These are phyloP conservation scores for Eclectus roratus DNA, from an alignment of 2,113 vertebrate genomes.

Conservation along the genomic window DNA sequence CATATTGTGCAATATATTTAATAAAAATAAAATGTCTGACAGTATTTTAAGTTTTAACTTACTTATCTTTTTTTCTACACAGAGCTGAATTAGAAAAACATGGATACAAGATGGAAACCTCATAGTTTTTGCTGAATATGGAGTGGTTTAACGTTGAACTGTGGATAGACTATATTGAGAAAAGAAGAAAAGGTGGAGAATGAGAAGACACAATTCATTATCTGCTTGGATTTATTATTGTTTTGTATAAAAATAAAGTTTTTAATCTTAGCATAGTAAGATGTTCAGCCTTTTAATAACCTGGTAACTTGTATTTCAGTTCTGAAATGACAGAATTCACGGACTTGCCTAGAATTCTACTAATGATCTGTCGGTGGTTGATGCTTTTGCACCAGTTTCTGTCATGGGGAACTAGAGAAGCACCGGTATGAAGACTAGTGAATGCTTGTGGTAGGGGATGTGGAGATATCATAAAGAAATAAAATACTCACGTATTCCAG, in stretches of 20 bases:
- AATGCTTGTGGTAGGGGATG: neutral
- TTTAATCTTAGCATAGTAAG: conserved; percentile 26
- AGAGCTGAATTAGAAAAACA: conserved; percentile 98
- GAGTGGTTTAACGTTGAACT: conserved; percentile 49
- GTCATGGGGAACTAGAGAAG: neutral
- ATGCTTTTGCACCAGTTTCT: neutral
- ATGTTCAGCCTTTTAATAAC: neutral
- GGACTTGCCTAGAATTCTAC: neutral
- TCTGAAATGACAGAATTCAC: neutral
- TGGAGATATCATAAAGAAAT: neutral
- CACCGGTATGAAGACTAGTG: neutral
- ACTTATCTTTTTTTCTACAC: conserved; percentile 48
- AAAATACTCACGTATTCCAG: neutral
- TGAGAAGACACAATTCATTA: conserved; percentile 8
- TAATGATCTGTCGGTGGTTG: neutral
- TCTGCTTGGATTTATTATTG: conserved; percentile 56
- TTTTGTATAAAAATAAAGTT: conserved; percentile 72
- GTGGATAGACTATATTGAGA: conserved; percentile 30
- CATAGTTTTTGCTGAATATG: conserved; percentile 75
- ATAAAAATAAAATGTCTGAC: neutral
- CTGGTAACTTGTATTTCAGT: neutral
- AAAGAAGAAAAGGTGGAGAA: conserved; percentile 16
- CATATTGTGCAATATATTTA: neutral
- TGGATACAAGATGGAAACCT: conserved; percentile 99
- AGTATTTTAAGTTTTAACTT: neutral